Evolutionary conservation across 2,888 invertebrate species (phyloP).

Genomic region (Poecilus cupreus): DNA sequence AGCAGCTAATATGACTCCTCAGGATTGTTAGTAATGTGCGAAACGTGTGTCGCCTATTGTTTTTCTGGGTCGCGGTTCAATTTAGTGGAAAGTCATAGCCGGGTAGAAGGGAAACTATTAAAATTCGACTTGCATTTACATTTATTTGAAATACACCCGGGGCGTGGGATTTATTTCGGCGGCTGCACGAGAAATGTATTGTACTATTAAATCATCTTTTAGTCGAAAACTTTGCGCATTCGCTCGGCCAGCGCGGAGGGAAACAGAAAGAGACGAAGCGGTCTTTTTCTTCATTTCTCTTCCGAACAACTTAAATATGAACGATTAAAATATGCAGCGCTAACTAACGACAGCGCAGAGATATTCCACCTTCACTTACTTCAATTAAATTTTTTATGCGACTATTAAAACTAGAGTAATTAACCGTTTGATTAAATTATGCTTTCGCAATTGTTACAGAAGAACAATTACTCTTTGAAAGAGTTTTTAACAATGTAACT

Average conservation of each 20-base stretch:
- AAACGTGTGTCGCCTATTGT: constrained; percentile 1
- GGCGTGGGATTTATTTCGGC: constrained; percentile 26
- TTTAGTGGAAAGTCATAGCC: constrained; percentile 45
- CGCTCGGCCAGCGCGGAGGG: background rate
- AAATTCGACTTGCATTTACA: constrained; percentile 52
- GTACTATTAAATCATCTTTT: constrained; percentile 41
- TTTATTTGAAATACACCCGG: constrained; percentile 48
- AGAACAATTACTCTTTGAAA: too few species aligned
- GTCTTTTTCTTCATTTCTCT: background rate
- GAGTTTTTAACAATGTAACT: too few species aligned
- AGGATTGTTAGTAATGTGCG: background rate
- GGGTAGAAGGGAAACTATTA: constrained; percentile 24
- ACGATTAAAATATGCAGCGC: constrained; percentile 7
- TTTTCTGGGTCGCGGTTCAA: constrained; percentile 44
- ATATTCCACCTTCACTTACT: background rate
- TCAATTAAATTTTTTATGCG: background rate
- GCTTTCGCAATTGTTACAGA: background rate
- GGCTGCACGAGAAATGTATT: constrained; percentile 41
- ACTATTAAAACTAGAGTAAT: constrained; percentile 3
- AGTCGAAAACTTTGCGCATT: constrained; percentile 28
- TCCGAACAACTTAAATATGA: constrained; percentile 1
- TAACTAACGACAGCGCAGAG: background rate
- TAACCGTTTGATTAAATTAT: background rate
- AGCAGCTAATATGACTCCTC: background rate
- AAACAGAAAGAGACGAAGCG: background rate